Evolutionary conservation across 2,113 vertebrate genomes (phyloP).

Genomic region (Axis porcinus): DNA sequence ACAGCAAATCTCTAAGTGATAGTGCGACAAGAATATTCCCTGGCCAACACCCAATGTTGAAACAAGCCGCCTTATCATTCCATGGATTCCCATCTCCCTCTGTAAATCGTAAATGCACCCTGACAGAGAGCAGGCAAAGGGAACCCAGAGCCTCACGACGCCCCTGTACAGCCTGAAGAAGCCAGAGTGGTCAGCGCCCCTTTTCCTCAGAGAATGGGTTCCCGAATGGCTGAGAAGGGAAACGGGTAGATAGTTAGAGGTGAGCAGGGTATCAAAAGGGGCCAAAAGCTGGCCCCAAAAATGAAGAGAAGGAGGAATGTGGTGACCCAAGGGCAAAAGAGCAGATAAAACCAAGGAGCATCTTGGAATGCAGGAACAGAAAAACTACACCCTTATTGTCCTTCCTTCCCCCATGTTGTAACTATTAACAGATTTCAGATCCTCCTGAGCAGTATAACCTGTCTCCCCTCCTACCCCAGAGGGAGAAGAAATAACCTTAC

Average conservation of each 20-base stretch:
- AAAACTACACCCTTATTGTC: background rate
- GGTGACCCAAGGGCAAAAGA: background rate
- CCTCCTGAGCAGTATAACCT: background rate
- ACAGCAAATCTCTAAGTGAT: background rate
- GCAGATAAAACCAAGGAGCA: background rate
- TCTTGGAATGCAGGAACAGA: background rate
- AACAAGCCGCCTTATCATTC: background rate
- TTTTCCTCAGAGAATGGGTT: background rate
- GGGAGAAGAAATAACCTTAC: background rate
- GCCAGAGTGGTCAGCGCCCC: background rate
- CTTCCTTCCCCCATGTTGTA: background rate
- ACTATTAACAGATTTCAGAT: background rate
- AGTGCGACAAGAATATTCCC: background rate
- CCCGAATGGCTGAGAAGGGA: background rate
- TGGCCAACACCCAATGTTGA: background rate
- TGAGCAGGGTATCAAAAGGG: background rate
- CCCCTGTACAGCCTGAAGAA: background rate
- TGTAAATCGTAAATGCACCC: background rate
- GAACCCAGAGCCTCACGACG: rapidly evolving
- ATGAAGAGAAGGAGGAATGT: background rate
- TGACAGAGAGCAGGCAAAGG: background rate
- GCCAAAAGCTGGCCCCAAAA: background rate
- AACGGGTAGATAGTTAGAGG: background rate
- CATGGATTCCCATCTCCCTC: background rate
- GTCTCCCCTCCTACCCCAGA: background rate